Evolutionary conservation across 2,888 invertebrate species (phyloP).

Genomic region (Gandaritis pyraliata): DNA sequence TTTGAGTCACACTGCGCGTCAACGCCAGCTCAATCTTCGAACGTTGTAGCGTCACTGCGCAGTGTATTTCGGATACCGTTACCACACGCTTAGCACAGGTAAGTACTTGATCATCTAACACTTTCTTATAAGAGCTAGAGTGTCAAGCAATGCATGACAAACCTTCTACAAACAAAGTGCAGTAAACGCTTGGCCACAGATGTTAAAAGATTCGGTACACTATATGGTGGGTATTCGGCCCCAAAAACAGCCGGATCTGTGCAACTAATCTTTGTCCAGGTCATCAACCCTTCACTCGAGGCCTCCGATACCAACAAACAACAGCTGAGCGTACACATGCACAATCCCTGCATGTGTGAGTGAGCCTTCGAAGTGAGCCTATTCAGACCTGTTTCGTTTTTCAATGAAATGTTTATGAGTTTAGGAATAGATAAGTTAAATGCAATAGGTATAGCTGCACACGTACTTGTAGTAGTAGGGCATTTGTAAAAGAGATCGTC

Average conservation of each 20-base stretch:
- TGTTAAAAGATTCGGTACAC: no score
- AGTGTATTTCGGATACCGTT: no score
- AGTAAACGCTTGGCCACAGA: no score
- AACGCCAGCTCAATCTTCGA: no score
- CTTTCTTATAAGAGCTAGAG: no score
- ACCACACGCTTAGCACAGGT: no score
- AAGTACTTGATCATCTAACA: no score
- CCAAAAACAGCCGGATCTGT: constrained; percentile 38
- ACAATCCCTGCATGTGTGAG: constrained; percentile 26
- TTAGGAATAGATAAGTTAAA: constrained; percentile 11
- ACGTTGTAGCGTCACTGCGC: no score
- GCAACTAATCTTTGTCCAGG: constrained; percentile 56
- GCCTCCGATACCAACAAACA: constrained; percentile 69
- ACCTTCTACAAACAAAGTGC: no score
- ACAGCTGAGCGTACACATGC: constrained; percentile 64
- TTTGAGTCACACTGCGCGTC: no score
- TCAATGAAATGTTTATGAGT: constrained; percentile 30
- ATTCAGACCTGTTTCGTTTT: constrained; percentile 29
- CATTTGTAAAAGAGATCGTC: no score
- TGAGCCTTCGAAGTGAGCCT: constrained; percentile 26
- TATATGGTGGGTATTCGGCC: neutral
- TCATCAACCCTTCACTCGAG: constrained; percentile 69
- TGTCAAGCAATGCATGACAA: no score
- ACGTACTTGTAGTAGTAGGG: neutral
- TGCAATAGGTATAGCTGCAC: constrained; percentile 8